phyloP scores from a whole-genome alignment of 2,113 vertebrate genomes.

The Acinonyx jubatus region DNA sequence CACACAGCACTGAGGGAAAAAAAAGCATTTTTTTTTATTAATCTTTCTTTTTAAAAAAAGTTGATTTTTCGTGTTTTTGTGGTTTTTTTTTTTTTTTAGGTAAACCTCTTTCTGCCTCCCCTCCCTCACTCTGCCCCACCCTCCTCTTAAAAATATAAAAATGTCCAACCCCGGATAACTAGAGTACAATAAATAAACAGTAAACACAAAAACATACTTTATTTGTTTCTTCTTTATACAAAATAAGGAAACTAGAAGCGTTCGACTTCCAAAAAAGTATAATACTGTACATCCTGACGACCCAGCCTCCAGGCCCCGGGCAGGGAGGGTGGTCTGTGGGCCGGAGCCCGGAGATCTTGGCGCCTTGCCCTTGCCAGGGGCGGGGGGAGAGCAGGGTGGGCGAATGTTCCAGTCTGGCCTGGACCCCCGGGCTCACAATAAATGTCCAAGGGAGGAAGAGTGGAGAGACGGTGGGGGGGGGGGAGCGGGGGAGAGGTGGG shows the following conservation, averaged over 20 bases:
- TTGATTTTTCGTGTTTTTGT: slow-evolving; percentile 29
- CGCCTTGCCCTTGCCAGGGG: not conserved
- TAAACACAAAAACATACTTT: slow-evolving; percentile 92
- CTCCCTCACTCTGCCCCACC: slow-evolving; percentile 58
- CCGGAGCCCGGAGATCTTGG: slow-evolving; percentile 47
- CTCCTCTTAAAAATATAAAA: slow-evolving; percentile 83
- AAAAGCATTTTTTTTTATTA: slow-evolving; percentile 74
- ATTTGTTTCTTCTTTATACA: slow-evolving; percentile 92
- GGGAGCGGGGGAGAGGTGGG: not conserved
- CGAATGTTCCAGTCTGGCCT: slow-evolving; percentile 40
- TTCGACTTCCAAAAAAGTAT: slow-evolving; percentile 87
- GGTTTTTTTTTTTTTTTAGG: slow-evolving; percentile 40
- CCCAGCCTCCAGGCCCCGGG: slow-evolving; percentile 74
- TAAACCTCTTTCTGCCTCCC: slow-evolving; percentile 75
- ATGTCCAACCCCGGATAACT: slow-evolving; percentile 80
- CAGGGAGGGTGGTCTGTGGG: slow-evolving; percentile 19
- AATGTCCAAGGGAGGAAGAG: not conserved
- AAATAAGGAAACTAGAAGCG: slow-evolving; percentile 92
- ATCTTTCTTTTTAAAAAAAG: slow-evolving; percentile 76
- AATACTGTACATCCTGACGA: slow-evolving; percentile 85
- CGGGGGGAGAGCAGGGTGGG: not conserved
- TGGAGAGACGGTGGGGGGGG: not conserved
- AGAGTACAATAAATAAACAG: slow-evolving; percentile 90
- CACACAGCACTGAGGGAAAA: slow-evolving; percentile 69
- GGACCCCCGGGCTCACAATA: not conserved